Conservation (phyloP, 2,888 invertebrate species). For the Cordilura impudica region DNA sequence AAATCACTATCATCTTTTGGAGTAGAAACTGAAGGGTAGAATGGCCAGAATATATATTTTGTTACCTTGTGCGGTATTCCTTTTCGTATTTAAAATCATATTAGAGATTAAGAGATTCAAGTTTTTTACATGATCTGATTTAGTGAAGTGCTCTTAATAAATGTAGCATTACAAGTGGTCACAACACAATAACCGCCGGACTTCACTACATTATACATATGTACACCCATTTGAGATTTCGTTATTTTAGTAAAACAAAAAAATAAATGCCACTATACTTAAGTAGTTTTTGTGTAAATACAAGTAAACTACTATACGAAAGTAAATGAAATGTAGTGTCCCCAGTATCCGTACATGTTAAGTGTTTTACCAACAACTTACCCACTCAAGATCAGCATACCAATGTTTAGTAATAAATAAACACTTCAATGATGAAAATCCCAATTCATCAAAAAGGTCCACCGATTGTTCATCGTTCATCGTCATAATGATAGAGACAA, state of each 20-base stretch:
- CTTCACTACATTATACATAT: neutral
- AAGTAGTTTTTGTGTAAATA: slow-evolving; percentile 5
- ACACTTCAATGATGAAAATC: slow-evolving; percentile 29
- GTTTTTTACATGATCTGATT: slow-evolving; percentile 1
- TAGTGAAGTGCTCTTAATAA: neutral
- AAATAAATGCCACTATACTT: neutral
- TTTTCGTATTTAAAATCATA: too few relatives aligned
- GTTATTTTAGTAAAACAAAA: neutral
- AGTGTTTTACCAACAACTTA: slow-evolving; percentile 48
- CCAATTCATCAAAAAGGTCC: slow-evolving; percentile 29
- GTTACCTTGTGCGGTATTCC: too few relatives aligned
- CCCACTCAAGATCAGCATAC: slow-evolving; percentile 27
- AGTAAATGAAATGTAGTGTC: neutral
- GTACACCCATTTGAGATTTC: neutral
- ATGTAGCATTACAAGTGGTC: neutral
- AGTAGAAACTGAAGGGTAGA: too few relatives aligned
- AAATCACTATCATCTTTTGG: too few relatives aligned
- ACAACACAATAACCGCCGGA: neutral
- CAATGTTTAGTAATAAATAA: slow-evolving; percentile 25
- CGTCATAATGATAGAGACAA: neutral
- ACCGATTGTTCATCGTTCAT: slow-evolving; percentile 2
- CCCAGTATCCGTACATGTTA: slow-evolving; percentile 11
- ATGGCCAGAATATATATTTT: too few relatives aligned
- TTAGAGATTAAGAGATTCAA: neutral
- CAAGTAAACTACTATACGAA: neutral